Evolutionary conservation across 1,140 invertebrate species (phyloP), one percentile per base, ranked within the genome.

Genomic region (Pseudoatta argentina): DNA sequence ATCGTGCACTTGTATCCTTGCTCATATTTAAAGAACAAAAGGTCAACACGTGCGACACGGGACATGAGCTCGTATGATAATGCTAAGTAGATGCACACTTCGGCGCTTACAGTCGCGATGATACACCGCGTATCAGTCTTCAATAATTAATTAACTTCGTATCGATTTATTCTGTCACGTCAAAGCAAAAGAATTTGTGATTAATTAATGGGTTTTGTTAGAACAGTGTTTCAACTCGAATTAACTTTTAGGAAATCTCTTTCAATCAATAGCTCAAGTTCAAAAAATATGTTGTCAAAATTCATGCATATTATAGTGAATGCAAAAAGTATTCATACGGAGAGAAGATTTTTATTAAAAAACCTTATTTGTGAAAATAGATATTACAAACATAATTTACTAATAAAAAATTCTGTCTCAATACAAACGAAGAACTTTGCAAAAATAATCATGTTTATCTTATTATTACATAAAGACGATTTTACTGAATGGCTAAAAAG

Each of bases 71-170:
- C 10, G 7, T 18, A 34, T 53, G 66, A 82, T 82, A 67, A 63
- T 51, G 24, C 39, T 21, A 83, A 59, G 10, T n/a, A 44, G 44
- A 4, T 16, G 48, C n/a, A 55, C 48, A 24, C 14, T 24, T n/a
- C 30, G 48, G n/a, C 48, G 44, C 10, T 81, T 44, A 24, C 34
- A 14, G 10, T 4, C 8, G 39, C 53, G 14, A 3, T 24, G 24
- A 79, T 18, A 21, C 39, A 51, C 5, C 44, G 44, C 27, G n/a
- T 79, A 81, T 81, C 48, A 57, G 76, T 66, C 3, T 18, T 34
- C 73, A 55, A 24, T 14, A 69, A 79, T 69, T 55, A 69, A 81
- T 81, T 69, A 81, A 71, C 53, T 61, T 30, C 16, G 16, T 73
- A 30, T 75, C n/a, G 16, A 30, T 83, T 57, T 75, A 48, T 75